These are phyloP conservation scores for Clytia hemisphaerica DNA, from an alignment of 30 jellyfish, hydroid and myxozoan genomes.

Conservation along the genomic window DNA sequence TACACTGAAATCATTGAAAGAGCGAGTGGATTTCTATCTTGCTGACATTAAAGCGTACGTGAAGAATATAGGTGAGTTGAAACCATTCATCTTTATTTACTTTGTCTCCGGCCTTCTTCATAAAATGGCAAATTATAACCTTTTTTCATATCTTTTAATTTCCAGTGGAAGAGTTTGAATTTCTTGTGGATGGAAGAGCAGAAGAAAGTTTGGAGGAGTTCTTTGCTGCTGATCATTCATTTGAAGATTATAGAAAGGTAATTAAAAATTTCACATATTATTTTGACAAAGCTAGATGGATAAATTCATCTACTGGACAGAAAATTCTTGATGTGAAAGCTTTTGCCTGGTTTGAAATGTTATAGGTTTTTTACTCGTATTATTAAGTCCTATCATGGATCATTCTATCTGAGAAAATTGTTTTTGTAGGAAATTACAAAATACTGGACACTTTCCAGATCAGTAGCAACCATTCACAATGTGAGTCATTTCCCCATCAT, in stretches of 20 bases:
- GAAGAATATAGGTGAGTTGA: constrained; percentile 70
- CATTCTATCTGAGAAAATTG: not conserved
- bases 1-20: constrained; percentile 33
- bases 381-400: not conserved
- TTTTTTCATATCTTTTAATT: not conserved
- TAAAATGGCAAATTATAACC: not conserved
- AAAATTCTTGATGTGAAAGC: not conserved
- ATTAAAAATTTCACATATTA: not conserved
- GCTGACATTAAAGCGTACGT: constrained; percentile 55
- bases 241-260: constrained; percentile 82
- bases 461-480: constrained; percentile 55
- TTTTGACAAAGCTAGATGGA: not conserved
- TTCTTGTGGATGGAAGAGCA: constrained; percentile 60
- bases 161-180: constrained; percentile 4
- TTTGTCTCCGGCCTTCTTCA: not conserved
- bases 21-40: constrained; percentile 29
- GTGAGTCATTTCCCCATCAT: constrained; percentile 77
- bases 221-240: constrained; percentile 51
- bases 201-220: constrained; percentile 40
- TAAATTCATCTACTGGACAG: not conserved
- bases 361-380: not conserved
- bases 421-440: constrained; percentile 59
- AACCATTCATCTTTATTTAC: too few species aligned
- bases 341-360: not conserved
- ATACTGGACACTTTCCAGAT: constrained; percentile 53